These are phyloP conservation scores for Barbus barbus DNA, from an alignment of 2,113 vertebrate genomes.

Conservation along the genomic window DNA sequence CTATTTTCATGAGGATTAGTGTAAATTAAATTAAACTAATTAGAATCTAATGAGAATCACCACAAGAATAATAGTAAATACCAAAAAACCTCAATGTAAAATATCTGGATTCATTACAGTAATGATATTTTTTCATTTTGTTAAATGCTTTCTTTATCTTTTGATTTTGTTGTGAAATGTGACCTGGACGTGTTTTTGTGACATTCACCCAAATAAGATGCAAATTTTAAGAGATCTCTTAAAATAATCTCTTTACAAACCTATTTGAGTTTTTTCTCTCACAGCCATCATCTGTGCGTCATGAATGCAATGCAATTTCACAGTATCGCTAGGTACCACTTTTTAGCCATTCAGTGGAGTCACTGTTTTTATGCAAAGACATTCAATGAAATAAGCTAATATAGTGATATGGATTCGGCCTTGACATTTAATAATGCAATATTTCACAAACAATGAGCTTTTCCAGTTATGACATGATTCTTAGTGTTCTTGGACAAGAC, in stretches of 20 bases:
- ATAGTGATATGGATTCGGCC: neutral
- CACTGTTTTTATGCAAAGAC: conserved; percentile 22
- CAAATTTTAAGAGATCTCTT: neutral
- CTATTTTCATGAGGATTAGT: neutral
- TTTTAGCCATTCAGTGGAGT: too few relatives aligned
- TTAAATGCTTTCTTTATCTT: neutral
- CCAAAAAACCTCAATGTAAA: neutral
- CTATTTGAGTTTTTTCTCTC: too few relatives aligned
- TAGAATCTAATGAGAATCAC: neutral
- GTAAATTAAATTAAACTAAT: too few relatives aligned
- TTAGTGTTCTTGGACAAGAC: neutral
- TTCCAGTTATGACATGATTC: neutral
- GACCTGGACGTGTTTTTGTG: neutral
- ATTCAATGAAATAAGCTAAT: neutral
- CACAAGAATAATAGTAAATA: neutral
- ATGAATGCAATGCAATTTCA: neutral
- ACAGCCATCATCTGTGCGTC: too few relatives aligned
- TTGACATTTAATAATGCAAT: conserved; percentile 6
- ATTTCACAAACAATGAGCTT: neutral
- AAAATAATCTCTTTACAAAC: too few relatives aligned
- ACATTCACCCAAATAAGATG: neutral
- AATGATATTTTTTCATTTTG: too few relatives aligned
- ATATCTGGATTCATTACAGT: too few relatives aligned
- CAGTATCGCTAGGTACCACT: neutral
- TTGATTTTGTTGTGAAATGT: neutral